Percentiles rank a stretch among this genome's conserved stretches.
Evolutionary conservation across 2,113 vertebrate genomes (phyloP).

Genomic region (Saguinus midas): DNA sequence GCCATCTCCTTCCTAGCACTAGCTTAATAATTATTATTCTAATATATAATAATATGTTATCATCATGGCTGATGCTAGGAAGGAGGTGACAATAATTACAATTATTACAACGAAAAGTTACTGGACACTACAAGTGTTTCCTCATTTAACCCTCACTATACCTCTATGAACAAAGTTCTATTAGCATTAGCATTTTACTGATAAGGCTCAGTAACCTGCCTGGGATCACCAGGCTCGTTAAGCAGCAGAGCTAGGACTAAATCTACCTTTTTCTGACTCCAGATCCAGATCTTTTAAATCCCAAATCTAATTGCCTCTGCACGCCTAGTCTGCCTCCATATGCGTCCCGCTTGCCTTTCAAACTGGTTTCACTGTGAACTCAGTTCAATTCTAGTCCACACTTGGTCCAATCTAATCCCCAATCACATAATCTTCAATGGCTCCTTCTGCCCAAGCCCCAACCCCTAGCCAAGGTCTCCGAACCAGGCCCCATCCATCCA

Average conservation of each 20-base stretch:
- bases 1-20: background rate
- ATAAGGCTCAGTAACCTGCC: background rate
- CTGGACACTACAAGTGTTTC: background rate
- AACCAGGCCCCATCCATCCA: background rate
- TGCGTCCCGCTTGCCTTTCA: background rate
- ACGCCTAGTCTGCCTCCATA: background rate
- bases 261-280: background rate
- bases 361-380: background rate
- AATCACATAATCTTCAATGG: background rate
- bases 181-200: background rate
- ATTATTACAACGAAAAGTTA: background rate
- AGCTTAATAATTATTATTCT: conserved; percentile 7
- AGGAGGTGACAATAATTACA: conserved; percentile 27
- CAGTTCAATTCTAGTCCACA: background rate
- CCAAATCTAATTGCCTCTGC: background rate
- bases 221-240: background rate
- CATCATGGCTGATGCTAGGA: background rate
- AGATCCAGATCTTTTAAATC: background rate
- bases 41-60: background rate
- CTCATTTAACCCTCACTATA: background rate
- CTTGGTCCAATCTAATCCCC: background rate
- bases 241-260: background rate
- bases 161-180: background rate
- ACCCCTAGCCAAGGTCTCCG: background rate
- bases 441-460: background rate